Evolutionary conservation across 2,888 invertebrate genomes (phyloP).

Genomic region (Melieria picta): DNA sequence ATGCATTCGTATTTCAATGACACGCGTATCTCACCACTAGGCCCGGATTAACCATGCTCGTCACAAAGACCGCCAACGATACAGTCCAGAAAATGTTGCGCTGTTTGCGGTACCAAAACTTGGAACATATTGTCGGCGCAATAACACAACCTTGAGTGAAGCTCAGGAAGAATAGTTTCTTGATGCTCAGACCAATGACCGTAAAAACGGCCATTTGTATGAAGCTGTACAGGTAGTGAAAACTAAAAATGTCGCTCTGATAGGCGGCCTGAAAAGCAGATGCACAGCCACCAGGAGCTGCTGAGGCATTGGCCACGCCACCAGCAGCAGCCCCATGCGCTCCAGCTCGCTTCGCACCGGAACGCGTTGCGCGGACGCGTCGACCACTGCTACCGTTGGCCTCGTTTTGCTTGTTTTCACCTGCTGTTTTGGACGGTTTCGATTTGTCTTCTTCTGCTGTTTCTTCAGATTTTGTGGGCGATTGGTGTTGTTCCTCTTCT

Average conservation of each 20-base stretch:
- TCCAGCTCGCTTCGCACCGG: not conserved
- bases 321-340: not conserved
- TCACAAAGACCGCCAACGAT: slow-evolving; percentile 68
- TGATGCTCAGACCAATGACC: slow-evolving; percentile 58
- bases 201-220: slow-evolving; percentile 76
- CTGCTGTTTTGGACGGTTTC: slow-evolving; percentile 27
- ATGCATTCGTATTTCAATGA: too few species aligned
- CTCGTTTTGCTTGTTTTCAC: slow-evolving; percentile 8
- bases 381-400: not conserved
- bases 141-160: slow-evolving; percentile 69
- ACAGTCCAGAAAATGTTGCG: slow-evolving; percentile 63
- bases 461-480: slow-evolving; percentile 27
- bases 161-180: slow-evolving; percentile 63
- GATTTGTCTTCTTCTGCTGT: slow-evolving; percentile 16
- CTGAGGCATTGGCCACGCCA: not conserved
- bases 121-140: slow-evolving; percentile 73
- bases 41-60: slow-evolving; percentile 64
- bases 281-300: not conserved
- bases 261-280: not conserved
- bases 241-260: slow-evolving; percentile 47
- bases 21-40: slow-evolving; percentile 51
- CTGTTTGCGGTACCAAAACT: slow-evolving; percentile 69
- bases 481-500: not conserved
- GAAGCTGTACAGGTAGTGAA: slow-evolving; percentile 73
- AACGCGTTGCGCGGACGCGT: not conserved